phyloP scores from a whole-genome alignment of 2,797 vertebrate species.

The Paguma larvata region DNA sequence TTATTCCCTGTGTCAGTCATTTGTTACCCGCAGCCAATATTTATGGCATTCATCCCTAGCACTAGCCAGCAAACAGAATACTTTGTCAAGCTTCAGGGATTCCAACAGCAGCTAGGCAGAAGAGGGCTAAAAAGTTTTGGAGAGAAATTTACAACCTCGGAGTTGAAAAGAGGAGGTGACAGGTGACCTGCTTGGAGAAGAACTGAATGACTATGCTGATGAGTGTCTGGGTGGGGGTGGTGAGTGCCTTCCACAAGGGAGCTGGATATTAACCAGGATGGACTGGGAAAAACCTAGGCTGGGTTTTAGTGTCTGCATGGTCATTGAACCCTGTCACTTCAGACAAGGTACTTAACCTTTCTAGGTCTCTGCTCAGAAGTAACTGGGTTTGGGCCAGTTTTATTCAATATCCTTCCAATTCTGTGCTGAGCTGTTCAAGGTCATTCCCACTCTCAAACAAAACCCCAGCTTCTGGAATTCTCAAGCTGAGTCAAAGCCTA shows the following conservation, averaged over 20 bases:
- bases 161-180: not conserved
- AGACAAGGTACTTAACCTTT: not conserved
- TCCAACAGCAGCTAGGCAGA: not conserved
- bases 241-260: not conserved
- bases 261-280: not conserved
- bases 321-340: not conserved
- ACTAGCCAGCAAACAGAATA: accelerated
- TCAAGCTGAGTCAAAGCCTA: not conserved
- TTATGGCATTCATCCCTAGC: not conserved
- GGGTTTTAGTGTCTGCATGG: not conserved
- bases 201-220: not conserved
- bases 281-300: not conserved
- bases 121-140: not conserved
- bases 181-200: not conserved
- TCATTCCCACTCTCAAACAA: not conserved
- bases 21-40: slow-evolving; percentile 32
- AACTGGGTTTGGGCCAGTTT: not conserved
- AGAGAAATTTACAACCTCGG: not conserved
- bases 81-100: not conserved
- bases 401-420: not conserved
- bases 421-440: not conserved
- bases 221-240: not conserved
- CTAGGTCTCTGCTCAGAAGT: not conserved
- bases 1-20: slow-evolving; percentile 62
- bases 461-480: not conserved